Evolutionary conservation across 2,113 vertebrate species (phyloP).

Genomic region (Sylvietta virens): DNA sequence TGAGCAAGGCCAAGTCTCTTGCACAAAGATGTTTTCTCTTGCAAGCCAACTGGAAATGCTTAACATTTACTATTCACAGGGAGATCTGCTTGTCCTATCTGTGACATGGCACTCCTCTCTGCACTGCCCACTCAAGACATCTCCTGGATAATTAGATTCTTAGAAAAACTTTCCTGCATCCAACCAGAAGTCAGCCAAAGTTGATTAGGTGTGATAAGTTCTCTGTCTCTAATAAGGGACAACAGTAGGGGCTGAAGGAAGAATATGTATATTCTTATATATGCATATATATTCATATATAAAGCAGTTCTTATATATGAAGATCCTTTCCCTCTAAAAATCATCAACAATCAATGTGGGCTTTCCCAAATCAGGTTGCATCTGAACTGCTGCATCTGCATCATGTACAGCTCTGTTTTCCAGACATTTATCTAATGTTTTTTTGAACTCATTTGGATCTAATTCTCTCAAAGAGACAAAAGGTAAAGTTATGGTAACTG

Average conservation of each 20-base stretch:
- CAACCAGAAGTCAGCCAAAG: not conserved
- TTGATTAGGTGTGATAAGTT: not conserved
- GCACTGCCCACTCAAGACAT: not conserved
- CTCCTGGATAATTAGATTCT: not conserved
- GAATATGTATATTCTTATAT: no score
- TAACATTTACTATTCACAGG: not conserved
- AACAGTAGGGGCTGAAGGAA: not conserved
- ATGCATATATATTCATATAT: no score
- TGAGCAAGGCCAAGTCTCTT: conserved; percentile 44
- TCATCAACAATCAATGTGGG: not conserved
- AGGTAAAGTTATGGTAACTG: conserved; percentile 46
- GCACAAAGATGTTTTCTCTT: conserved; percentile 28
- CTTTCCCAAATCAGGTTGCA: not conserved
- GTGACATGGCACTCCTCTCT: not conserved
- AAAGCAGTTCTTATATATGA: not conserved
- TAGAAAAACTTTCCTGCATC: not conserved
- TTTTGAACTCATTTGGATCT: conserved; percentile 31
- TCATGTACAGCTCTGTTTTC: not conserved
- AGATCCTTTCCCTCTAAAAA: not conserved
- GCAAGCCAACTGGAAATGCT: conserved; percentile 39
- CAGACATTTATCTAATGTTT: not conserved
- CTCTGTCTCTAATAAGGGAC: not conserved
- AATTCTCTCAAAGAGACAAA: conserved; percentile 25
- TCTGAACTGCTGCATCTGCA: not conserved
- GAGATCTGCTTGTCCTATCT: not conserved